A percentile compares a stretch with the other conserved stretches of the same genome.
Evolutionary conservation across 2,113 vertebrate species (phyloP).

Genomic region (Tragelaphus imberbis): DNA sequence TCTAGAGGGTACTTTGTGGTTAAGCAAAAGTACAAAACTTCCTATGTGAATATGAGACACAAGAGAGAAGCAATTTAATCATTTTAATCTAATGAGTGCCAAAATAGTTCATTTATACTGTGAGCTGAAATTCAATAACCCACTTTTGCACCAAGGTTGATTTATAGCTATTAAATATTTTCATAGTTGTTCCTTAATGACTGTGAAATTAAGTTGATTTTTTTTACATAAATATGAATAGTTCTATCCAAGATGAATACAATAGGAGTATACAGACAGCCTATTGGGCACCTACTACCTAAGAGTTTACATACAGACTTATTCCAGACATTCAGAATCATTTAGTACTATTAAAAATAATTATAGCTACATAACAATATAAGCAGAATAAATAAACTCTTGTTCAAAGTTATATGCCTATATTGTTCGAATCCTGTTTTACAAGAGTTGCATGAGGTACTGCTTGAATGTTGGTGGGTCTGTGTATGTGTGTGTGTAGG

Average conservation of each 20-base stretch:
- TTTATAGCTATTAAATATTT: conserved; percentile 39
- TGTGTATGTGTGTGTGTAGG: not conserved
- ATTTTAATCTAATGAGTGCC: conserved; percentile 48
- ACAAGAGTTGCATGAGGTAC: not conserved
- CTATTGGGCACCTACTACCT: not conserved
- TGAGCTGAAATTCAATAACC: conserved; percentile 35
- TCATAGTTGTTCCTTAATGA: conserved; percentile 39
- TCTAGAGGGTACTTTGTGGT: conserved; percentile 59
- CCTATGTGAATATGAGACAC: conserved; percentile 46
- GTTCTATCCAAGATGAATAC: not conserved
- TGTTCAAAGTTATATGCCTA: not conserved
- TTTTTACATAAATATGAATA: not conserved
- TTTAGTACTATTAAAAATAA: not conserved
- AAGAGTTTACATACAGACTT: not conserved
- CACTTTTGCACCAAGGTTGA: conserved; percentile 39
- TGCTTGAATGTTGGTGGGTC: not conserved
- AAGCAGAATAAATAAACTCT: not conserved
- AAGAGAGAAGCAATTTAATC: conserved; percentile 52
- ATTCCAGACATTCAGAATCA: not conserved
- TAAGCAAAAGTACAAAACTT: conserved; percentile 71
- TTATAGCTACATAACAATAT: not conserved
- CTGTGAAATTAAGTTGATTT: conserved; percentile 56
- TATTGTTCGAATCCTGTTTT: not conserved
- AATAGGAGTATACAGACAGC: not conserved
- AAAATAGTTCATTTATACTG: conserved; percentile 28